These are phyloP conservation scores for Diprion similis DNA, from an alignment of 1,140 invertebrate genomes.

Conservation along the genomic window DNA sequence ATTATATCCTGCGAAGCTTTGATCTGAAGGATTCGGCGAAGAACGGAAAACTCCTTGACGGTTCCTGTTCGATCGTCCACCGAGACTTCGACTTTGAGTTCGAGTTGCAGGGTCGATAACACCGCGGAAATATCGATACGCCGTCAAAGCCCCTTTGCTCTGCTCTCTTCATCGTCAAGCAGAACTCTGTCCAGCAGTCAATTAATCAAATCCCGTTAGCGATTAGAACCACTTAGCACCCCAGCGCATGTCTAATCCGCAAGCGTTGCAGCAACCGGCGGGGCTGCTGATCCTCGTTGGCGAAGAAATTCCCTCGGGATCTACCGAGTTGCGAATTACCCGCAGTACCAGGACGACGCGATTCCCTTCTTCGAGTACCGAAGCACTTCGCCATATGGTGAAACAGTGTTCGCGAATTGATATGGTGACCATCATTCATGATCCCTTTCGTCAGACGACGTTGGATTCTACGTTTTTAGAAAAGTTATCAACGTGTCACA, in stretches of 20 bases:
- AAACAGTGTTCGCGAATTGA: no score
- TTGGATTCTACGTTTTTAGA: no score
- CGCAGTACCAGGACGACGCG: no score
- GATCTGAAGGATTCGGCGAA: background rate
- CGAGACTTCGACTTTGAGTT: background rate
- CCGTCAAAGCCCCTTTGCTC: background rate
- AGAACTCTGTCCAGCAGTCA: slow-evolving; percentile 33
- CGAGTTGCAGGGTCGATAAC: background rate
- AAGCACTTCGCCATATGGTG: no score
- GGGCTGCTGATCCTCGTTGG: no score
- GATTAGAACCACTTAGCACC: slow-evolving; percentile 27
- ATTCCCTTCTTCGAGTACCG: no score
- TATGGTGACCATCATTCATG: no score
- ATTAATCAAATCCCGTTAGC: slow-evolving; percentile 44
- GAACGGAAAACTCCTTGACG: background rate
- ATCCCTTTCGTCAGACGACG: no score
- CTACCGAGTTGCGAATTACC: no score
- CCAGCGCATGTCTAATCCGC: slow-evolving; percentile 4
- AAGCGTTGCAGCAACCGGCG: background rate
- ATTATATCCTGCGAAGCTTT: background rate
- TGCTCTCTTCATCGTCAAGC: slow-evolving; percentile 21
- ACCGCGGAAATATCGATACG: background rate
- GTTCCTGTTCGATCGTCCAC: background rate
- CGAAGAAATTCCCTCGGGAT: no score
- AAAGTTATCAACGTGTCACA: no score